phyloP scores from a whole-genome alignment of 2,797 vertebrate genomes.

The Brachyrhaphis roseni region DNA sequence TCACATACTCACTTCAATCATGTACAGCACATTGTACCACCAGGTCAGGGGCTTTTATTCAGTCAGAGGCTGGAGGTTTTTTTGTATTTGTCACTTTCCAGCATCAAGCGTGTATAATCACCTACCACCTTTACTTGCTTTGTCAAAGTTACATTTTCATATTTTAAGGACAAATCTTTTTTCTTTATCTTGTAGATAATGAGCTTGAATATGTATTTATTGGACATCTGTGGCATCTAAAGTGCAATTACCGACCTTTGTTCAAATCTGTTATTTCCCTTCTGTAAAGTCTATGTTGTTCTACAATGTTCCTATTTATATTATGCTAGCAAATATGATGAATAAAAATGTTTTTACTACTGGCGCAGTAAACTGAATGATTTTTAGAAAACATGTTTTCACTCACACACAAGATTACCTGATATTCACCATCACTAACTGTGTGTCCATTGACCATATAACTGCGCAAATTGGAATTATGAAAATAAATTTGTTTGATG shows the following conservation, averaged over 20 bases:
- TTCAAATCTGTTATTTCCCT: constrained; percentile 45
- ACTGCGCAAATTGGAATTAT: too few species aligned
- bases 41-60: constrained; percentile 3
- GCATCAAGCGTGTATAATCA: constrained; percentile 30
- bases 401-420: neutral
- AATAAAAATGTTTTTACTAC: constrained; percentile 69
- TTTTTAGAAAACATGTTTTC: neutral
- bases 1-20: constrained; percentile 36
- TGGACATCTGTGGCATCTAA: constrained; percentile 72
- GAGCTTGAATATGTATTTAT: constrained; percentile 80
- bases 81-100: constrained; percentile 18
- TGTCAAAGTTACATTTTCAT: constrained; percentile 40
- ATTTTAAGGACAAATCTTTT: constrained; percentile 48
- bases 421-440: too few species aligned
- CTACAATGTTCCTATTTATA: constrained; percentile 78
- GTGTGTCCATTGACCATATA: too few species aligned
- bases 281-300: constrained; percentile 70
- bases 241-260: constrained; percentile 47
- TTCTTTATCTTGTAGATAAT: constrained; percentile 71
- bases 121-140: constrained; percentile 36
- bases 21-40: constrained; percentile 8
- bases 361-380: neutral
- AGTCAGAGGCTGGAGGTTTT: constrained; percentile 11
- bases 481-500: too few species aligned
- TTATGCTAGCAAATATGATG: constrained; percentile 61